A percentile compares a stretch with the other conserved stretches of the same genome.
Conservation (phyloP, 2,797 vertebrate species). For the Prunella strophiata region DNA sequence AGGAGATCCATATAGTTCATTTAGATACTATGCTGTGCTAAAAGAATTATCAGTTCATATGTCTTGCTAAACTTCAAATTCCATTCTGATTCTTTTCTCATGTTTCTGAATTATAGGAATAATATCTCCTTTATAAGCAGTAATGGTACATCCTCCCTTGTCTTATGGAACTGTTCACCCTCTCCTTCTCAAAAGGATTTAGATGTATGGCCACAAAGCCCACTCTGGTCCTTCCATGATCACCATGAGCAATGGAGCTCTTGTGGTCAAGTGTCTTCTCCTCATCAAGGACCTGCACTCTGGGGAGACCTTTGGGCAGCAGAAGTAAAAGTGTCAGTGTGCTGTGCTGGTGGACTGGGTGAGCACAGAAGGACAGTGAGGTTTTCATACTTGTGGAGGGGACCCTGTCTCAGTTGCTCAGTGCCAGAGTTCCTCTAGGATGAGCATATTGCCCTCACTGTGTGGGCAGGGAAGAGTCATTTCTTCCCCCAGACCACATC, state of each 20-base stretch:
- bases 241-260: not conserved
- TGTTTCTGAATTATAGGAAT: not conserved
- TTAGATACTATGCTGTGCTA: not conserved
- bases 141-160: not conserved
- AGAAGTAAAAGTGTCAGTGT: not conserved
- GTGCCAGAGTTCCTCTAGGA: not conserved
- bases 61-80: not conserved
- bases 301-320: not conserved
- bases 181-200: not conserved
- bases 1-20: not conserved
- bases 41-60: not conserved
- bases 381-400: not conserved
- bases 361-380: not conserved
- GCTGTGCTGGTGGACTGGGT: not conserved
- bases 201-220: not conserved
- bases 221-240: not conserved
- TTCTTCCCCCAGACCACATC: not conserved
- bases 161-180: not conserved
- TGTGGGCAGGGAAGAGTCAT: not conserved
- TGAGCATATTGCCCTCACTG: not conserved
- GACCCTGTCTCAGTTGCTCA: not conserved
- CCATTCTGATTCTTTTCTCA: not conserved
- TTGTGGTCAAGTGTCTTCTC: not conserved
- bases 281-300: accelerated
- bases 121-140: not conserved